Base-by-base conservation (phyloP, 2,888 invertebrate genomes). In the Hyppa rectilinea region DNA sequence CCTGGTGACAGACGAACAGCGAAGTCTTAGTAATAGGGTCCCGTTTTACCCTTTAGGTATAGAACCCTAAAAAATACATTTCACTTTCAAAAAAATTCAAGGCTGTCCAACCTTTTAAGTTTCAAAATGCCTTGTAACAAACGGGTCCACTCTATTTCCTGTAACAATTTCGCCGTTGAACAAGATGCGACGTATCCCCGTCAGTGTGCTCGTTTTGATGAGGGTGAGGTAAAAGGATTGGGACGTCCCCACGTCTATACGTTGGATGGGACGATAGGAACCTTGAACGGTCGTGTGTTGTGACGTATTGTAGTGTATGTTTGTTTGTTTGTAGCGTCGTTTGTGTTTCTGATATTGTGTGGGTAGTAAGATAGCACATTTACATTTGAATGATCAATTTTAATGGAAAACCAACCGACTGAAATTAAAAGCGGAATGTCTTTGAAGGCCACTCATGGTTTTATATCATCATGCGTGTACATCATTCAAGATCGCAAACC, bases 221-320 rank as follows among this genome's bases (percentile, higher is more conserved):
- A 81, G 76, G 83, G 82, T 83, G 38, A 58, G 55, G 68, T 53
- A 74, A 81, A 82, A 81, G 77, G 79, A 64, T 79, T 77, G 68
- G 4, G 26, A 73, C 38, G 36, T 29, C 38, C 47, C 47, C 20
- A 14, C 9, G 20, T 60, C 9, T 49, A 29, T 60, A 26, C 20
- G 43, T 34, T 58, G 45, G 38, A 38, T 38, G 38, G 50, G 43
- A 34, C 47, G 66, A n/a, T 60, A 14, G 68, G 40, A 26, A 26
- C 36, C 40, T 14, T 59, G 38, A 12, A n/a, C 14, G 17, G 12
- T 43, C 38, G 43, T 58, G 45, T 14, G 14, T 4, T 9, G 43
- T 60, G 36, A 50, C 29, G 23, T 52, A 52, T 29, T 26, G 38
- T 47, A 20, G 36, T 29, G 20, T 52, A 56, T 23, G 55, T 34